A percentile compares a stretch with the other conserved stretches of the same genome.
Conservation (phyloP, 2,113 vertebrate species). For the Chinchilla lanigera region DNA sequence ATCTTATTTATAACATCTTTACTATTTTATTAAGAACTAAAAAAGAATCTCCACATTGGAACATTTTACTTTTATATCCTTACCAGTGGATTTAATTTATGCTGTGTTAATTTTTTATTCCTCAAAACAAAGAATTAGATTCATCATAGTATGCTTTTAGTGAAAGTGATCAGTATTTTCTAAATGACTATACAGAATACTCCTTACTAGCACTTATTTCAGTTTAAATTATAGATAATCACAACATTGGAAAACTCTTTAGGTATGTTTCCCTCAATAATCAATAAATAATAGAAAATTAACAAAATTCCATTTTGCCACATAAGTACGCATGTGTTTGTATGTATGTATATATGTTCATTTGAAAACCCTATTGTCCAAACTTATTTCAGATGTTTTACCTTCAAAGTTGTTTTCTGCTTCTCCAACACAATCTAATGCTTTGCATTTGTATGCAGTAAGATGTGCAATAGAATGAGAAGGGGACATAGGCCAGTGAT, state of each 20-base stretch:
- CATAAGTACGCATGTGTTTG: not conserved
- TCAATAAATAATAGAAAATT: not conserved
- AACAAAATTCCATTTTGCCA: not conserved
- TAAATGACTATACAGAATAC: not conserved
- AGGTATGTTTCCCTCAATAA: not conserved
- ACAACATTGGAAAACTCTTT: not conserved
- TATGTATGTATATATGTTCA: not conserved
- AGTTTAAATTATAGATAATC: constrained; percentile 24
- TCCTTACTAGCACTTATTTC: not conserved
- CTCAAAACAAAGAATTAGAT: not conserved
- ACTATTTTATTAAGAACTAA: not conserved
- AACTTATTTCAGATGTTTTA: not conserved
- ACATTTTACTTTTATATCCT: not conserved
- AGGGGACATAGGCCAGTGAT: not conserved
- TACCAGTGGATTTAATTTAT: not conserved
- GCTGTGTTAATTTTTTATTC: not conserved
- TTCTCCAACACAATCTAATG: not conserved
- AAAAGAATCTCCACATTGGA: not conserved
- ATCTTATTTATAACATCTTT: not conserved
- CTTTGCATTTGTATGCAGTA: not conserved
- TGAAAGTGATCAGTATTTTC: constrained; percentile 1
- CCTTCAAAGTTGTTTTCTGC: not conserved
- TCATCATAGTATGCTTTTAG: not conserved
- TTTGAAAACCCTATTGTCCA: not conserved
- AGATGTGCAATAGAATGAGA: not conserved